Evolutionary conservation across 2,888 invertebrate genomes (phyloP).

Genomic region (Ischnura elegans): DNA sequence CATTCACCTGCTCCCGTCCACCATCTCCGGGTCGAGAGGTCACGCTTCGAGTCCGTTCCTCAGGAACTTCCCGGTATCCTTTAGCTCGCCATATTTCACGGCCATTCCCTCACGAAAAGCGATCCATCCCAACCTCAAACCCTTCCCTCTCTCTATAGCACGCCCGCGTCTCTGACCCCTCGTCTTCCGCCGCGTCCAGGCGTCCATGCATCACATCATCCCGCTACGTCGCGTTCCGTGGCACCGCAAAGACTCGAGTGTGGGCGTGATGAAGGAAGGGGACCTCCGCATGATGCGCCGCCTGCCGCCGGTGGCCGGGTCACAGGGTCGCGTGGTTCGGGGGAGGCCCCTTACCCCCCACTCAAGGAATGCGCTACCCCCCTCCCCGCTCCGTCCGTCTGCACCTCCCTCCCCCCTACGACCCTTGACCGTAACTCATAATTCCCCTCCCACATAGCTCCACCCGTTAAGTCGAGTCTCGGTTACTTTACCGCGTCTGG

Average conservation of each 20-base stretch:
- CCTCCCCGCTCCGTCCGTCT: background rate
- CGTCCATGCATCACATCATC: background rate
- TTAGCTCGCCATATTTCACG: background rate
- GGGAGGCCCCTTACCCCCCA: background rate
- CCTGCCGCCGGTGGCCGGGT: slow-evolving; percentile 47
- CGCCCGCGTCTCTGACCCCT: background rate
- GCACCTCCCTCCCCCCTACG: background rate
- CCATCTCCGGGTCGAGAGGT: slow-evolving; percentile 6
- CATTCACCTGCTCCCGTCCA: background rate
- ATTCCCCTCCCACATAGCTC: background rate
- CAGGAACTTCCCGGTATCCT: background rate
- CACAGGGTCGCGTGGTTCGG: background rate
- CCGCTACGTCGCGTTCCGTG: background rate
- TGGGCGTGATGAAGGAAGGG: background rate
- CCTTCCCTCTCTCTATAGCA: background rate
- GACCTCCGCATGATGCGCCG: background rate
- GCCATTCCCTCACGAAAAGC: background rate
- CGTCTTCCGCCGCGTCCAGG: background rate
- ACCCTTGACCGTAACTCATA: background rate
- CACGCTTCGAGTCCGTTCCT: background rate
- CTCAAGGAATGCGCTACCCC: background rate
- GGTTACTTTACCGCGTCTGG: background rate
- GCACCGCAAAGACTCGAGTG: background rate
- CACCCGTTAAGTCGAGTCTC: background rate
- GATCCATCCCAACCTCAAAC: background rate